These are phyloP conservation scores for Rhagonycha fulva DNA, from an alignment of 2,888 invertebrate genomes.

Conservation along the genomic window DNA sequence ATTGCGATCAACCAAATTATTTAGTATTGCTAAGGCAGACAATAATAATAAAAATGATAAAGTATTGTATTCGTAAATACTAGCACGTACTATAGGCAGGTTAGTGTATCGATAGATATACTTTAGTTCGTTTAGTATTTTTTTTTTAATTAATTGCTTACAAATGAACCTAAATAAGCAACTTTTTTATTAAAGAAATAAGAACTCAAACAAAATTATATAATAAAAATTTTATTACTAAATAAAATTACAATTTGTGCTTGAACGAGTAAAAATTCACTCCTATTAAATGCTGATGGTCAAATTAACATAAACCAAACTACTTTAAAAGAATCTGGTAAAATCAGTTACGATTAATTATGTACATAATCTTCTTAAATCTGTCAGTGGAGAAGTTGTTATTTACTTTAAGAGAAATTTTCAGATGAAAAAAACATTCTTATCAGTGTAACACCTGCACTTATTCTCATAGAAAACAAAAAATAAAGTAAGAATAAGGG, in stretches of 20 bases:
- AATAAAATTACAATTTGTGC: not conserved
- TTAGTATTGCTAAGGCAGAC: no score
- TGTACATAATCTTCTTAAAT: not conserved
- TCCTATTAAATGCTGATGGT: not conserved
- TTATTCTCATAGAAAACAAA: not conserved
- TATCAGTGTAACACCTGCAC: not conserved
- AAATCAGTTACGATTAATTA: not conserved
- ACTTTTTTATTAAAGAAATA: no score
- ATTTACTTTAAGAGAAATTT: not conserved
- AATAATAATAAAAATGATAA: not conserved
- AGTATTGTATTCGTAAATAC: not conserved
- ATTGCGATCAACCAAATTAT: not conserved
- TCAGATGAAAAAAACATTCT: not conserved
- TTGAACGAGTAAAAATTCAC: not conserved
- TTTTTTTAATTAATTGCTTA: not conserved
- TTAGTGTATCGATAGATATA: no score
- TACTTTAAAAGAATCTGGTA: not conserved
- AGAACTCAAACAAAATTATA: no score
- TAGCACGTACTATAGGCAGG: no score
- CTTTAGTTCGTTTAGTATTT: no score
- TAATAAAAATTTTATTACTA: not conserved
- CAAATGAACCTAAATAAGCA: not conserved
- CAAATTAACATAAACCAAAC: not conserved
- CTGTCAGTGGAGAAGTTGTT: not conserved
- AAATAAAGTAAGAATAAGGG: not conserved